These are phyloP conservation scores for Osmerus mordax DNA, from an alignment of 2,113 vertebrate genomes.

Conservation along the genomic window DNA sequence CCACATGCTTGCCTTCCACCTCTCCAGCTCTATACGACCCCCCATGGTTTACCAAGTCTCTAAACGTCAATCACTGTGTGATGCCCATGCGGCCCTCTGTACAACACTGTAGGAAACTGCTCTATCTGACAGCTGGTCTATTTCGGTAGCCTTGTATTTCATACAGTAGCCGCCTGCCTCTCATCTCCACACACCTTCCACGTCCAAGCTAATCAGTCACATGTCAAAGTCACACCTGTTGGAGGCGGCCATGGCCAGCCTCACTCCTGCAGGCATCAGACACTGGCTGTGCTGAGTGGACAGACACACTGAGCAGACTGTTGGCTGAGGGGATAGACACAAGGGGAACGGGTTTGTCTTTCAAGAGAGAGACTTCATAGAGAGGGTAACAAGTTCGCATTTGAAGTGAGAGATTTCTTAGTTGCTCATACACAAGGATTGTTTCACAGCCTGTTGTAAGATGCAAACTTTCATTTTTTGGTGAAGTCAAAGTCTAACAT, in stretches of 20 bases:
- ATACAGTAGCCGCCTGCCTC: slow-evolving; percentile 43
- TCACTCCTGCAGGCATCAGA: neutral
- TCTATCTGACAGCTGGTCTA: slow-evolving; percentile 48
- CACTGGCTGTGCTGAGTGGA: neutral
- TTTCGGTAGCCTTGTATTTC: slow-evolving; percentile 55
- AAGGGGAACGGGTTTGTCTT: neutral
- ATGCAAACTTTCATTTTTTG: neutral
- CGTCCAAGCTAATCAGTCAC: slow-evolving; percentile 25
- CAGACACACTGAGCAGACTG: neutral
- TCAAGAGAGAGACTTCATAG: neutral
- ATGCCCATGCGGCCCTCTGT: neutral
- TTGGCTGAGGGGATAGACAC: neutral
- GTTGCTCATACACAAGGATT: too few relatives aligned
- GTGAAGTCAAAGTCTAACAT: neutral
- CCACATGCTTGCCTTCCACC: too few relatives aligned
- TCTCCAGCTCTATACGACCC: neutral
- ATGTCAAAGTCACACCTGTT: slow-evolving; percentile 9
- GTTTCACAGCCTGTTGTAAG: too few relatives aligned
- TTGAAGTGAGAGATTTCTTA: neutral
- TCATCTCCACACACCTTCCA: slow-evolving; percentile 31
- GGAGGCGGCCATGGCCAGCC: neutral
- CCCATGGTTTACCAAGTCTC: neutral
- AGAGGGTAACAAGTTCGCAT: neutral
- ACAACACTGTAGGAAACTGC: slow-evolving; percentile 32
- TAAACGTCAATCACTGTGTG: neutral